phyloP scores from a whole-genome alignment of 2,888 invertebrate genomes.

The Gastracanthus pulcherrimus region DNA sequence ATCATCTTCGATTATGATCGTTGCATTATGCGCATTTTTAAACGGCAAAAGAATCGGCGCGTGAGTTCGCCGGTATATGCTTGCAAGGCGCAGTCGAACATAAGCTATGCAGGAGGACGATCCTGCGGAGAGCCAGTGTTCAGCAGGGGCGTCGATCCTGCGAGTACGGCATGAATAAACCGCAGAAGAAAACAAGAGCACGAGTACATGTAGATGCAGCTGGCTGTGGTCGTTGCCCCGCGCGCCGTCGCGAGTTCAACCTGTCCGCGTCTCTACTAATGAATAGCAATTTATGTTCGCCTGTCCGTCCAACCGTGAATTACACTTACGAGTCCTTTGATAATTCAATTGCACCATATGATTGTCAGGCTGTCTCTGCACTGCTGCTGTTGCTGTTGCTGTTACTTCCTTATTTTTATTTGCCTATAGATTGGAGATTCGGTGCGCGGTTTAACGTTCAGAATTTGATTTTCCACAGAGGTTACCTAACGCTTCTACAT shows the following conservation, averaged over 20 bases:
- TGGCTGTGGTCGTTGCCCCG: background rate
- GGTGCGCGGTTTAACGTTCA: too few relatives aligned
- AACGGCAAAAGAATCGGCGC: slow-evolving; percentile 30
- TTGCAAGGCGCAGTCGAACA: background rate
- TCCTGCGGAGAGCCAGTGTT: too few relatives aligned
- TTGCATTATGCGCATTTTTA: slow-evolving; percentile 43
- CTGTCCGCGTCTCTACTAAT: background rate
- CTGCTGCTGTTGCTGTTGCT: background rate
- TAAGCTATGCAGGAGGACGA: too few relatives aligned
- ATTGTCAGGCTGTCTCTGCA: background rate
- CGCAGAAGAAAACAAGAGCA: slow-evolving; percentile 15
- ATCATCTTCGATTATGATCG: too few relatives aligned
- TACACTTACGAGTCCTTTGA: slow-evolving; percentile 26
- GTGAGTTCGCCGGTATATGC: background rate
- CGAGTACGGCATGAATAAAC: background rate
- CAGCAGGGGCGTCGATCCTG: too few relatives aligned
- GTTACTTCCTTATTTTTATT: too few relatives aligned
- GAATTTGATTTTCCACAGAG: too few relatives aligned
- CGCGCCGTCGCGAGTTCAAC: background rate
- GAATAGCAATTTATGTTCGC: slow-evolving; percentile 29
- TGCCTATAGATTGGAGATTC: too few relatives aligned
- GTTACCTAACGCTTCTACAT: too few relatives aligned
- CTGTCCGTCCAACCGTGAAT: slow-evolving; percentile 24
- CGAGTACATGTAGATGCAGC: background rate
- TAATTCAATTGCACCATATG: slow-evolving; percentile 27